phyloP scores from a whole-genome alignment of 1,140 invertebrate species.

The Cyphomyrmex costatus region DNA sequence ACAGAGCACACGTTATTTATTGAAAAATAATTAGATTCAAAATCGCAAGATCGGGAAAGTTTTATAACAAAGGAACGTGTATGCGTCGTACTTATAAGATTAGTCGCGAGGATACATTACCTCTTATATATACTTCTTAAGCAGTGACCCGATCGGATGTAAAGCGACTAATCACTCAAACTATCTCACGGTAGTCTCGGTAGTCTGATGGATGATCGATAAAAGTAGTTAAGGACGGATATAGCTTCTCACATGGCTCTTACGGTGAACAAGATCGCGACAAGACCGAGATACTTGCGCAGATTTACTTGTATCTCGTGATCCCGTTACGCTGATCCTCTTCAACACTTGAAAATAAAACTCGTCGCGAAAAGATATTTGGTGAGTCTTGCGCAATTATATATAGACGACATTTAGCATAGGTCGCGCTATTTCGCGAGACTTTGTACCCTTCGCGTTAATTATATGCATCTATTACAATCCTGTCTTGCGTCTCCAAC shows the following conservation, averaged over 20 bases:
- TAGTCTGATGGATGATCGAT: constrained; percentile 57
- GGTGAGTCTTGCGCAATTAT: background rate
- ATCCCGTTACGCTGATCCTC: constrained; percentile 35
- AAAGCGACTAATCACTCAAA: constrained; percentile 45
- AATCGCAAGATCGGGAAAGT: background rate
- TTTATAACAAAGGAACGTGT: background rate
- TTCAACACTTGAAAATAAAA: constrained; percentile 41
- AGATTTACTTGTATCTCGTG: constrained; percentile 43
- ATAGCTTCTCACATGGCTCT: constrained; percentile 26
- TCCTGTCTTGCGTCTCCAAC: constrained; percentile 1
- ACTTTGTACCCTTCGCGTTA: background rate
- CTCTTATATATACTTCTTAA: constrained; percentile 13
- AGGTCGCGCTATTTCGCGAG: background rate
- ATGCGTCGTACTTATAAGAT: background rate
- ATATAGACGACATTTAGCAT: background rate
- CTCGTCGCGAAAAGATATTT: constrained; percentile 4
- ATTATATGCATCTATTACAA: constrained; percentile 4
- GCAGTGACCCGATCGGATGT: constrained; percentile 11
- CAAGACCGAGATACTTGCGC: constrained; percentile 41
- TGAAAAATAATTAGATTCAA: background rate
- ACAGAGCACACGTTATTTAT: background rate
- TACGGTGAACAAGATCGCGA: constrained; percentile 23
- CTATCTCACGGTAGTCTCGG: constrained; percentile 45
- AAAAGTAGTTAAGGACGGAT: constrained; percentile 49
- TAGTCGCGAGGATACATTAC: constrained; percentile 1